A percentile compares a stretch with the other conserved stretches of the same genome.
Evolutionary conservation across 2,888 invertebrate genomes (phyloP).

Genomic region (Argyresthia albistria): DNA sequence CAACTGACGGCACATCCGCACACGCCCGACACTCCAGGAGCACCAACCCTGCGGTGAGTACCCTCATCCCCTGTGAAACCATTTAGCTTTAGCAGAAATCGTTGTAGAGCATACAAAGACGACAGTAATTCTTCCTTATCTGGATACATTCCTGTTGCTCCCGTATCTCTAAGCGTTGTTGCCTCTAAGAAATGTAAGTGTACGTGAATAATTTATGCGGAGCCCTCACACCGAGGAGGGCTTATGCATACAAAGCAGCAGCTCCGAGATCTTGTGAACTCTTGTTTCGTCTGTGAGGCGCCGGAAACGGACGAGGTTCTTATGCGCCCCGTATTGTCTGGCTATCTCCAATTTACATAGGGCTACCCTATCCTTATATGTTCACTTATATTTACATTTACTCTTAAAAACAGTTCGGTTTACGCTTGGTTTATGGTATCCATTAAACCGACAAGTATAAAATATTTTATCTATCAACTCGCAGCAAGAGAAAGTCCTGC

Average conservation of each 20-base stretch:
- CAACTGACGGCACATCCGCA: slow-evolving; percentile 37
- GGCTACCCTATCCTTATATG: background rate
- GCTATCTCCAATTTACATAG: slow-evolving; percentile 32
- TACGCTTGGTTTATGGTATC: background rate
- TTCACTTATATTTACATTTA: background rate
- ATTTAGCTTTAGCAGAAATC: background rate
- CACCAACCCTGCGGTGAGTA: background rate
- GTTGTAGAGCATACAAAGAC: background rate
- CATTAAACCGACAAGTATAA: background rate
- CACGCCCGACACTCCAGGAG: background rate
- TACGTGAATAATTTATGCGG: slow-evolving; percentile 28
- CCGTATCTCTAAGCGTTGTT: slow-evolving; percentile 14
- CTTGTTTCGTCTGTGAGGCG: slow-evolving; percentile 43
- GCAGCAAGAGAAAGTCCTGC: no score
- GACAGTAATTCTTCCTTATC: background rate
- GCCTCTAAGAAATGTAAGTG: slow-evolving; percentile 20
- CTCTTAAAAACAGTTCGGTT: background rate
- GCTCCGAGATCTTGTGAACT: slow-evolving; percentile 34
- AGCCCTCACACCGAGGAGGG: slow-evolving; percentile 20
- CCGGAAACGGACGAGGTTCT: slow-evolving; percentile 49
- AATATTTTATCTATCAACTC: background rate
- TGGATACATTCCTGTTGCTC: background rate
- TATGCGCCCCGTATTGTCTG: slow-evolving; percentile 46
- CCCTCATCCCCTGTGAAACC: background rate
- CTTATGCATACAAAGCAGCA: slow-evolving; percentile 52